Percentiles rank a stretch among this genome's conserved stretches.
phyloP scores from a whole-genome alignment of 30 jellyfish, hydroid and myxozoan species.

The Morbakka virulenta region DNA sequence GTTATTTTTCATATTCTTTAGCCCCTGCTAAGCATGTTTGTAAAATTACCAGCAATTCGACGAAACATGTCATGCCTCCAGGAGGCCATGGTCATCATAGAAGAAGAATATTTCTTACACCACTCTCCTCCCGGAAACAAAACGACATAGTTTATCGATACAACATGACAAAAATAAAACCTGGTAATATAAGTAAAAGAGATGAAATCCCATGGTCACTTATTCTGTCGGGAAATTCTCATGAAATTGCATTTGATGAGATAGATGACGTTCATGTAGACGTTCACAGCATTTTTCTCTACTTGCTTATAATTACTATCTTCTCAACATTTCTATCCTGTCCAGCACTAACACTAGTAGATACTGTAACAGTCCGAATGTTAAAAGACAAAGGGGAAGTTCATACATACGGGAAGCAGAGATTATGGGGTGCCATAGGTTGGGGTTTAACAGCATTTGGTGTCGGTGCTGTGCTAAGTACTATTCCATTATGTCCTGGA shows the following conservation, averaged over 20 bases:
- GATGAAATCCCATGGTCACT: constrained; percentile 85
- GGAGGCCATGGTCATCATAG: constrained; percentile 63
- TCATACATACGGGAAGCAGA: constrained; percentile 78
- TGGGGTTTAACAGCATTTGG: constrained; percentile 91
- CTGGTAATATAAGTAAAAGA: background rate
- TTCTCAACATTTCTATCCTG: constrained; percentile 84
- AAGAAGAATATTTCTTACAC: background rate
- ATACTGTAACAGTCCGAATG: constrained; percentile 85
- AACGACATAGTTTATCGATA: constrained; percentile 23
- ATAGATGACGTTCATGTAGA: constrained; percentile 66
- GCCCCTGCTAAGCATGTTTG: constrained; percentile 91
- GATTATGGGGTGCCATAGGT: constrained; percentile 96
- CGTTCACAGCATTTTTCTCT: constrained; percentile 54
- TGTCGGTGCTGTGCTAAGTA: constrained; percentile 79
- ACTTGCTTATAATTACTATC: constrained; percentile 67
- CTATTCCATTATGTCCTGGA: constrained; percentile 89
- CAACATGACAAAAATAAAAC: constrained; percentile 24
- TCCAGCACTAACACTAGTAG: constrained; percentile 85
- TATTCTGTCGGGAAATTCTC: constrained; percentile 36
- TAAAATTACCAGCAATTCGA: constrained; percentile 66
- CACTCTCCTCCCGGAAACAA: background rate
- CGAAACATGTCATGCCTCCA: constrained; percentile 66
- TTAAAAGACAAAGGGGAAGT: constrained; percentile 65
- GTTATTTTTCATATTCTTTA: constrained; percentile 79
- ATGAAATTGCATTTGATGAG: constrained; percentile 42